Evolutionary conservation across 2,113 vertebrate genomes (phyloP).

Genomic region (Ceyx margarethae): DNA sequence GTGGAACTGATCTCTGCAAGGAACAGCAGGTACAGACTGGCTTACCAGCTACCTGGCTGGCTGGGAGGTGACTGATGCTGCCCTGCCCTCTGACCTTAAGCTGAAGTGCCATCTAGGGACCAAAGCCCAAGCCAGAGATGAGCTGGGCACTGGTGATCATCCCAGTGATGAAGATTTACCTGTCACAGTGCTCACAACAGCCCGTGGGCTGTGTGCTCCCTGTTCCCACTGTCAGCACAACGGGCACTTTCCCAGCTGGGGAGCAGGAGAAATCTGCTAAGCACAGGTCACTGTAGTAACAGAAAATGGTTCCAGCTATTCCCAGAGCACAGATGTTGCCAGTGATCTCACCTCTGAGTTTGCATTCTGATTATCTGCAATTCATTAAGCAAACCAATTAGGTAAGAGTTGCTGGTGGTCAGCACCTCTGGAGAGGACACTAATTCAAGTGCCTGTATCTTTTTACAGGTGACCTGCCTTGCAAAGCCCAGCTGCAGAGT

Average conservation of each 20-base stretch:
- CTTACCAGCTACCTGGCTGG: background rate
- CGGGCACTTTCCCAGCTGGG: background rate
- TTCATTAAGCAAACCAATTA: background rate
- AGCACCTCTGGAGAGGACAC: background rate
- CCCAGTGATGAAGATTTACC: background rate
- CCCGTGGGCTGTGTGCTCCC: background rate
- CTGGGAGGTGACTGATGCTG: background rate
- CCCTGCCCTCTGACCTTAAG: background rate
- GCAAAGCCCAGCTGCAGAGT: background rate
- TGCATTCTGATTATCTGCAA: background rate
- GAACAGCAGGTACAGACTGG: background rate
- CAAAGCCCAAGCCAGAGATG: background rate
- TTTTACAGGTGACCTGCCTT: background rate
- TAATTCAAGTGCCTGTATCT: background rate
- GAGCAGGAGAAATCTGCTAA: background rate
- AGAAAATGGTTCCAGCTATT: background rate
- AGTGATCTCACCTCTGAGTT: background rate
- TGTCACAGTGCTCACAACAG: background rate
- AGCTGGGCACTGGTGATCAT: background rate
- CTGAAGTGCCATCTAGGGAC: background rate
- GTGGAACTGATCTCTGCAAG: background rate
- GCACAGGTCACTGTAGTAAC: background rate
- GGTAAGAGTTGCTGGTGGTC: background rate
- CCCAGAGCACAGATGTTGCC: background rate
- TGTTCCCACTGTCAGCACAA: background rate